Conservation (phyloP, 23 tunicate genomes). For the Pegea sp. region DNA sequence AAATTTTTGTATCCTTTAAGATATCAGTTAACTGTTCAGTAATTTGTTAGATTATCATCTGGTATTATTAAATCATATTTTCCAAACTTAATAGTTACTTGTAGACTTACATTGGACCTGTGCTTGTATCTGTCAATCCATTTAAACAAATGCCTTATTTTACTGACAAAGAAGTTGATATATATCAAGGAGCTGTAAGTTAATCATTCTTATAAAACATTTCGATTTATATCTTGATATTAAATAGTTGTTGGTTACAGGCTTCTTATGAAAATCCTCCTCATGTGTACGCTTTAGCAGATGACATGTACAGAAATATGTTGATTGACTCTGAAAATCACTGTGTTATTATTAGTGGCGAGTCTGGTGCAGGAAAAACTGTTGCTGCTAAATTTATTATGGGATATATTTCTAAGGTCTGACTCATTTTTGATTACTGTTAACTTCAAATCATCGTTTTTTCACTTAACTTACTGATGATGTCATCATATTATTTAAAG, state of each 20-base stretch:
- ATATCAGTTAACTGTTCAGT: neutral
- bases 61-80: neutral
- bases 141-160: conserved; percentile 97
- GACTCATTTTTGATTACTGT: no score
- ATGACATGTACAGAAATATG: conserved; percentile 98
- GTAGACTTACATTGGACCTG: conserved; percentile 99
- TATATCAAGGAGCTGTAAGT: conserved; percentile 99
- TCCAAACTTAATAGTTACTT: neutral
- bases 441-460: no score
- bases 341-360: conserved; percentile 96
- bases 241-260: conserved; percentile 12
- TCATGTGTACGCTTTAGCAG: conserved; percentile 94
- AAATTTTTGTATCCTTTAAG: conserved; percentile 84
- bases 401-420: conserved; percentile 94
- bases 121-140: conserved; percentile 93
- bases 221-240: no score
- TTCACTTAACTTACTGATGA: no score
- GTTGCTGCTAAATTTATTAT: conserved; percentile 98
- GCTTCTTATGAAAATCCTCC: conserved; percentile 97
- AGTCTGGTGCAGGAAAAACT: conserved; percentile 97
- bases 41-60: neutral
- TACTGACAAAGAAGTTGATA: conserved; percentile 89
- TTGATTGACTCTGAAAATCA: conserved; percentile 87
- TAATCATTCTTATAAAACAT: no score
- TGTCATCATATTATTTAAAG: neutral